phyloP scores from a whole-genome alignment of 2,888 invertebrate genomes.

The Chrysolina americana region DNA sequence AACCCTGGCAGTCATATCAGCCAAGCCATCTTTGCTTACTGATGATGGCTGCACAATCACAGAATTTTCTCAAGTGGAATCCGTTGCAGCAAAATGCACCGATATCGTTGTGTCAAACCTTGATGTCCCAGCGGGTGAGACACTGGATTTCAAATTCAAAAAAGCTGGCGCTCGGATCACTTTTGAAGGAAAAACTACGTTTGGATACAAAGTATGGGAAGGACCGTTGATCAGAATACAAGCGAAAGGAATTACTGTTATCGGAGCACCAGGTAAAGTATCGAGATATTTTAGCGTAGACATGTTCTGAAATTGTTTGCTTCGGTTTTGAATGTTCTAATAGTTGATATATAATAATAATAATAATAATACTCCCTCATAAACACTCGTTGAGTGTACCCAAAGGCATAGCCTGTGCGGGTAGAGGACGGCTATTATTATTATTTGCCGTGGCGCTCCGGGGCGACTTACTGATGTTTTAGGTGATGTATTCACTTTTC shows the following conservation, averaged over 20 bases:
- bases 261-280: conserved; percentile 21
- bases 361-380: no score
- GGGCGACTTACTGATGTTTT: no score
- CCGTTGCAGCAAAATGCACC: conserved; percentile 28
- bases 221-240: conserved; percentile 33
- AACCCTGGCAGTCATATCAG: background rate
- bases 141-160: conserved; percentile 21
- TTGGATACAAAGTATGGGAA: conserved; percentile 30
- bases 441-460: no score
- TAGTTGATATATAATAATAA: no score
- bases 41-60: conserved; percentile 31
- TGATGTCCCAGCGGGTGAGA: conserved; percentile 33
- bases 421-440: no score
- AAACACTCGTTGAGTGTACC: no score
- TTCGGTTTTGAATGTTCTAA: no score
- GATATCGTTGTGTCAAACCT: conserved; percentile 29
- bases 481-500: no score
- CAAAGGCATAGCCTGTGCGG: no score
- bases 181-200: conserved; percentile 33
- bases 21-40: background rate
- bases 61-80: conserved; percentile 25
- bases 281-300: background rate
- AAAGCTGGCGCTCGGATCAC: conserved; percentile 32
- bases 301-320: no score
- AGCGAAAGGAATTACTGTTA: conserved; percentile 24